These are phyloP conservation scores for Cydia splendana DNA, from an alignment of 1,140 invertebrate species.

Conservation along the genomic window DNA sequence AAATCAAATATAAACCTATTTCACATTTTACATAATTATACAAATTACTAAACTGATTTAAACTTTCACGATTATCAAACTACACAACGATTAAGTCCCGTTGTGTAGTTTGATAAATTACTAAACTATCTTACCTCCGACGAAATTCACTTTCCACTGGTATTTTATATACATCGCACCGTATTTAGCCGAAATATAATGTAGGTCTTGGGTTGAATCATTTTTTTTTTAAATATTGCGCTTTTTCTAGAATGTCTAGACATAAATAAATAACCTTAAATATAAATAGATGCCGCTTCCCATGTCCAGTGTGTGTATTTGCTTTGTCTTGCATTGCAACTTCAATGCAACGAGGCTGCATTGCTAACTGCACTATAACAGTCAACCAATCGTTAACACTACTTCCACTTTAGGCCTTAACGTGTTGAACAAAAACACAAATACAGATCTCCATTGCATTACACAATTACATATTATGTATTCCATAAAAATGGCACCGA, in stretches of 20 bases:
- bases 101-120: too few species aligned
- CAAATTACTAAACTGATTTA: not conserved
- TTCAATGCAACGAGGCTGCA: not conserved
- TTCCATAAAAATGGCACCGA: slow-evolving; percentile 54
- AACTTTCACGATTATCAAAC: too few species aligned
- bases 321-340: not conserved
- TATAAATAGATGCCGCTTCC: not conserved
- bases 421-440: not conserved
- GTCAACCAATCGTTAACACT: not conserved
- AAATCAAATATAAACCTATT: not conserved
- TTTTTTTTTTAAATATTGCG: not conserved
- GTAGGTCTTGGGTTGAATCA: not conserved
- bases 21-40: not conserved
- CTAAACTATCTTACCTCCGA: not conserved
- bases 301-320: slow-evolving; percentile 22
- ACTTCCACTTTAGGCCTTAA: slow-evolving; percentile 6
- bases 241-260: not conserved
- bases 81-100: too few species aligned
- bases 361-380: not conserved
- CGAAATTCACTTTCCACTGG: not conserved
- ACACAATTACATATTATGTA: slow-evolving; percentile 25
- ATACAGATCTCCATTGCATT: not conserved
- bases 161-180: slow-evolving; percentile 6
- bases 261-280: not conserved
- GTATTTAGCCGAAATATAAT: not conserved